Percentiles rank a stretch among this genome's conserved stretches.
These are phyloP conservation scores for Lissocephala sabroskyi DNA, from an alignment of 2,888 invertebrate genomes.

Conservation along the genomic window DNA sequence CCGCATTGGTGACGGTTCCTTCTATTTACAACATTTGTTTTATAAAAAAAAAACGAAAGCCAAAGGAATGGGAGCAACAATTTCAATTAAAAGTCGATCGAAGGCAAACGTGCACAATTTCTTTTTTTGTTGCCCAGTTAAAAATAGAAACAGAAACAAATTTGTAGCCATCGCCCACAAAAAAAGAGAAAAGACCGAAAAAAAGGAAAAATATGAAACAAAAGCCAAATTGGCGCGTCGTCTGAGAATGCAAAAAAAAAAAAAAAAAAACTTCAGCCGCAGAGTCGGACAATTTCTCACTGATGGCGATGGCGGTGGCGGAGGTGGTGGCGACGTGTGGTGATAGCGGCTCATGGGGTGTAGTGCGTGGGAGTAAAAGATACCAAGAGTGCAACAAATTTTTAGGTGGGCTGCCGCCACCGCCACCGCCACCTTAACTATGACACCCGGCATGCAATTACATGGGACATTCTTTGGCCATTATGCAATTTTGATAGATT, in stretches of 20 bases:
- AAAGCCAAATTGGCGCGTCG: slow-evolving; percentile 11
- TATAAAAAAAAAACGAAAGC: too few relatives aligned
- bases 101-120: too few relatives aligned
- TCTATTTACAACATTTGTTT: too few relatives aligned
- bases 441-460: slow-evolving; percentile 30
- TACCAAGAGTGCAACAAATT: slow-evolving; percentile 20
- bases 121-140: too few relatives aligned
- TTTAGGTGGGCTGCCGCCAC: neutral
- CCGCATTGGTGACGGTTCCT: too few relatives aligned
- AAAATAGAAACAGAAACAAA: too few relatives aligned
- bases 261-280: neutral
- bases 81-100: too few relatives aligned
- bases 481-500: slow-evolving; percentile 28
- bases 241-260: slow-evolving; percentile 41
- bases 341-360: slow-evolving; percentile 9
- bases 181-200: slow-evolving; percentile 15
- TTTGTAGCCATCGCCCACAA: neutral
- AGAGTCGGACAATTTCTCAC: too few relatives aligned
- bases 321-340: slow-evolving; percentile 8
- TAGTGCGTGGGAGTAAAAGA: slow-evolving; percentile 7
- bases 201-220: slow-evolving; percentile 2
- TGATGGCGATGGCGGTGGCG: too few relatives aligned
- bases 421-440: slow-evolving; percentile 19
- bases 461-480: slow-evolving; percentile 29
- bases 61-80: too few relatives aligned